phyloP scores from a whole-genome alignment of 1,140 invertebrate species.

The Zeugodacus cucurbitae region DNA sequence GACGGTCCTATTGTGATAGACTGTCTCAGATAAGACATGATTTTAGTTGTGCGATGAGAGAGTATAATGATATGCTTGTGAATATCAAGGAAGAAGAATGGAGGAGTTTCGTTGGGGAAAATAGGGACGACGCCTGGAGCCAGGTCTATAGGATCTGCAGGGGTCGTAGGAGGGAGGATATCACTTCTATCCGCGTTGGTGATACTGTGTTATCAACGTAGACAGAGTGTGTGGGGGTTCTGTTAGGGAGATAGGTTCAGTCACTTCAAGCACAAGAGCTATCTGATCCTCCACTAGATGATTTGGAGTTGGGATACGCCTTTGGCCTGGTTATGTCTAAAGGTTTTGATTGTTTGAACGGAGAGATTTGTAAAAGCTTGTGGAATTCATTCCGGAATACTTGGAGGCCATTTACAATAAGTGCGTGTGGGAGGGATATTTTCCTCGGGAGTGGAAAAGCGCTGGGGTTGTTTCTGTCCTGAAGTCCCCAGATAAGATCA shows the following conservation, averaged over 20 bases:
- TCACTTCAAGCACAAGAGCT: too few relatives aligned
- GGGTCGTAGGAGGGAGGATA: too few relatives aligned
- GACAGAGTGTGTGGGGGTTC: too few relatives aligned
- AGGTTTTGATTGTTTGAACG: too few relatives aligned
- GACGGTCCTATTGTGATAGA: neutral
- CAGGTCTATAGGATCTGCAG: constrained; percentile 45
- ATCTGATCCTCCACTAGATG: too few relatives aligned
- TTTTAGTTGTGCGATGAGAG: neutral
- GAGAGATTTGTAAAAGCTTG: too few relatives aligned
- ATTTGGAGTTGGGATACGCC: too few relatives aligned
- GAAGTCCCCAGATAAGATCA: constrained; percentile 44
- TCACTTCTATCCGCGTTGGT: too few relatives aligned
- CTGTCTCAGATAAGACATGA: neutral
- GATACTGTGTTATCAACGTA: too few relatives aligned
- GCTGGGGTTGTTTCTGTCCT: constrained; percentile 49
- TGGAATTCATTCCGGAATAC: constrained; percentile 41
- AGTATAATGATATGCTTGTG: constrained; percentile 45
- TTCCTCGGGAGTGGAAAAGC: too few relatives aligned
- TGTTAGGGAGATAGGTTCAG: constrained; percentile 39
- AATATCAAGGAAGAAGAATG: constrained; percentile 41
- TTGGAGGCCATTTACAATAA: neutral
- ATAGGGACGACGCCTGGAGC: constrained; percentile 44
- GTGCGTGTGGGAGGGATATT: constrained; percentile 23
- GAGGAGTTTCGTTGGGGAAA: constrained; percentile 43
- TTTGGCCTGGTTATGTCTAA: too few relatives aligned